Evolutionary conservation across 2,113 vertebrate genomes (phyloP).

Genomic region (Tympanuchus pallidicinctus): DNA sequence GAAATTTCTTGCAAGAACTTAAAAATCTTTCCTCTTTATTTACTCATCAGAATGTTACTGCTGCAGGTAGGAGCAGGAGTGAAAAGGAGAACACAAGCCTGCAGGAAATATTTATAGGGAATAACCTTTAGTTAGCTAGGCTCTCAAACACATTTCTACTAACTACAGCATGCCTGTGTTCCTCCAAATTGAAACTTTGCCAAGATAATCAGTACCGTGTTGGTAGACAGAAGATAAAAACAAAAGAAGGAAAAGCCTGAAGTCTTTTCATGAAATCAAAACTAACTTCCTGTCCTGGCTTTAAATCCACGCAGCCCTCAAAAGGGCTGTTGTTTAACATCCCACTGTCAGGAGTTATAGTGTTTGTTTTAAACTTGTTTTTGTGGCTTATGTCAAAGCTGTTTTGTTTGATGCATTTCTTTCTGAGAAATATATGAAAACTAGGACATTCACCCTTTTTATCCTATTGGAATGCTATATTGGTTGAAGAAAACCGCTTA

Average conservation of each 20-base stretch:
- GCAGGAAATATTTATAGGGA: not conserved
- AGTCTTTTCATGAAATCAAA: not conserved
- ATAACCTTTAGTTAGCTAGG: not conserved
- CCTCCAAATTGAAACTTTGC: not conserved
- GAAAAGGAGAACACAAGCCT: not conserved
- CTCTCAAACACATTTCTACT: not conserved
- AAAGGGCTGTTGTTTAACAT: not conserved
- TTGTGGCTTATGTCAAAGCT: not conserved
- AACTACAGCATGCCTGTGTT: not conserved
- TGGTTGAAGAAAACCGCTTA: not conserved
- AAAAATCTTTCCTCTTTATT: not conserved
- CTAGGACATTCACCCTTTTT: not conserved
- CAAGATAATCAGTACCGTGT: not conserved
- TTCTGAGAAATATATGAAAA: not conserved
- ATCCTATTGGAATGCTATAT: not conserved
- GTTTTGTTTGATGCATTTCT: not conserved
- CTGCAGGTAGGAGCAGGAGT: not conserved
- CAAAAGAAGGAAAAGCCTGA: not conserved
- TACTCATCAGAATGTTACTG: not conserved
- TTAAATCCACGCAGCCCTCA: not conserved
- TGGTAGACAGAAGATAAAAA: not conserved
- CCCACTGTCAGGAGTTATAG: not conserved
- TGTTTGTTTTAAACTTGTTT: not conserved
- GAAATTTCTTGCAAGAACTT: not conserved
- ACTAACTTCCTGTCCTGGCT: not conserved